phyloP scores from a whole-genome alignment of 2,888 invertebrate species.

The Biston stratarius region DNA sequence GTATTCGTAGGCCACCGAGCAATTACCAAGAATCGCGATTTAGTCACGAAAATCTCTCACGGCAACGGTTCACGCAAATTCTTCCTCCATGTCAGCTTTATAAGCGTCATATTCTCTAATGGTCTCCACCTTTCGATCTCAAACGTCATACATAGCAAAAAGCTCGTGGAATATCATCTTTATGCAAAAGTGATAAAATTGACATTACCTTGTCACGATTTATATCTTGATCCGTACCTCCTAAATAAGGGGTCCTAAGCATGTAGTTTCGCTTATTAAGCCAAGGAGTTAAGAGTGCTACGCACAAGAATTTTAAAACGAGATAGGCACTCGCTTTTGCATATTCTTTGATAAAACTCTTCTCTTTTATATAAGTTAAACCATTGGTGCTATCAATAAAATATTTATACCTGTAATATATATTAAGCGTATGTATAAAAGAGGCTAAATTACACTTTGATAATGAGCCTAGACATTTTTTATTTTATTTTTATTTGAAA shows the following conservation, averaged over 20 bases:
- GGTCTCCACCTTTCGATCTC: conserved; percentile 51
- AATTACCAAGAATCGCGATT: conserved; percentile 62
- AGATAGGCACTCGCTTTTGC: no score
- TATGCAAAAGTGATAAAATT: conserved; percentile 46
- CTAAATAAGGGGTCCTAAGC: conserved; percentile 31
- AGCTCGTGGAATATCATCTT: conserved; percentile 42
- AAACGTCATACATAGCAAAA: conserved; percentile 41
- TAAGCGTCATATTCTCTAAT: conserved; percentile 73
- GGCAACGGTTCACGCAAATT: conserved; percentile 63
- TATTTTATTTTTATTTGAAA: no score
- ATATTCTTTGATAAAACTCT: no score
- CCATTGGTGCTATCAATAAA: no score
- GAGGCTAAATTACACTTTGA: no score
- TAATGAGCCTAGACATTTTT: neutral
- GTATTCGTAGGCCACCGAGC: conserved; percentile 50
- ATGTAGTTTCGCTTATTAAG: conserved; percentile 54
- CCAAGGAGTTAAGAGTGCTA: conserved; percentile 47
- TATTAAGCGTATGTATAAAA: no score
- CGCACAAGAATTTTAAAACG: conserved; percentile 51
- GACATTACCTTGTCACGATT: conserved; percentile 38
- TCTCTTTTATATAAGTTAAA: no score
- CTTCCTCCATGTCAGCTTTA: conserved; percentile 64
- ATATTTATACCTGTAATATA: no score
- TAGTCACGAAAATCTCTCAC: conserved; percentile 72
- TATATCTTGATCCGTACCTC: conserved; percentile 28